Conservation (phyloP, 1,140 invertebrate genomes). For the Lordiphosa stackelbergi region DNA sequence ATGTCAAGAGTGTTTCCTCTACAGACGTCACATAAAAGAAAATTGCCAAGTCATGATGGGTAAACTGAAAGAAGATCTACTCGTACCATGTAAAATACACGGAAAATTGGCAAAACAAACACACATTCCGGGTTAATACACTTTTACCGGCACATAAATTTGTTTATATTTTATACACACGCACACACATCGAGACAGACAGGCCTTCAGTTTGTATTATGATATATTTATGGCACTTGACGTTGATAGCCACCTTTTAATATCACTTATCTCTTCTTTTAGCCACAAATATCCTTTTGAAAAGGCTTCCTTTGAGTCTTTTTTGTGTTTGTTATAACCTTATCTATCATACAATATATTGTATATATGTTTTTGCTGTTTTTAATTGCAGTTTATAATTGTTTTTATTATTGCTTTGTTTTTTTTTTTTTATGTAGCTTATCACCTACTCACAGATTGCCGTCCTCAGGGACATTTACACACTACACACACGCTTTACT, state of each 20-base stretch:
- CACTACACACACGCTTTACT: neutral
- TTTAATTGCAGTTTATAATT: constrained; percentile 59
- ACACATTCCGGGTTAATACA: constrained; percentile 5
- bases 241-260: too few relatives aligned
- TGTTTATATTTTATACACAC: constrained; percentile 6
- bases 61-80: neutral
- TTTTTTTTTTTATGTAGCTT: constrained; percentile 8
- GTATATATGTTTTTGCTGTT: constrained; percentile 33
- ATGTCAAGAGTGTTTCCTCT: neutral
- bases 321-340: neutral
- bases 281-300: too few relatives aligned
- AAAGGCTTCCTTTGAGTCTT: neutral
- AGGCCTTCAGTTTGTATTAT: neutral
- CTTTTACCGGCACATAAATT: constrained; percentile 11
- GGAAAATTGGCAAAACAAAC: too few relatives aligned
- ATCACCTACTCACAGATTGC: too few relatives aligned
- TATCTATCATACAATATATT: neutral
- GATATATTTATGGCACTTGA: constrained; percentile 2
- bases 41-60: constrained; percentile 5
- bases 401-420: constrained; percentile 30
- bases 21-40: neutral
- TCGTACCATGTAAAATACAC: too few relatives aligned
- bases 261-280: too few relatives aligned
- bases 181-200: neutral
- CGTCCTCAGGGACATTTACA: constrained; percentile 11